Evolutionary conservation across 1,140 invertebrate genomes (phyloP).

Genomic region (Platyscapa corneri): DNA sequence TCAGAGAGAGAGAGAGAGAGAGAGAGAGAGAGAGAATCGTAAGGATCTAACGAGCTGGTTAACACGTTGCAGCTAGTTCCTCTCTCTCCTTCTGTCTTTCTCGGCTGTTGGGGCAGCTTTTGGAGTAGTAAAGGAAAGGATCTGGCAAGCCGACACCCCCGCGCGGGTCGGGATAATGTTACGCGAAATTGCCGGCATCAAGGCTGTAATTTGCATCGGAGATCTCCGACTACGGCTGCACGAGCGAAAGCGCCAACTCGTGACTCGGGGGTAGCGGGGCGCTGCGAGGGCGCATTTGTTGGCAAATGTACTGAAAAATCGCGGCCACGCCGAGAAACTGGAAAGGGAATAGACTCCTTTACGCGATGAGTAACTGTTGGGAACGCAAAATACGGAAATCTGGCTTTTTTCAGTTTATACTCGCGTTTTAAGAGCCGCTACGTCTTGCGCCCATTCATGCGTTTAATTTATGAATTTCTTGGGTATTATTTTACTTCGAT

Average conservation of each 20-base stretch:
- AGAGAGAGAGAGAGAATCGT: not conserved
- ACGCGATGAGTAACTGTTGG: constrained; percentile 22
- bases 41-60: constrained; percentile 52
- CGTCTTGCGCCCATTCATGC: not conserved
- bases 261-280: not conserved
- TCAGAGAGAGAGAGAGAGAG: not conserved
- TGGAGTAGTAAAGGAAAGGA: constrained; percentile 10
- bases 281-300: constrained; percentile 50
- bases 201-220: constrained; percentile 56
- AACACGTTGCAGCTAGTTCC: constrained; percentile 25
- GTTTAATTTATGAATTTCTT: constrained; percentile 4
- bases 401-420: constrained; percentile 18
- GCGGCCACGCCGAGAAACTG: constrained; percentile 35
- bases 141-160: not conserved
- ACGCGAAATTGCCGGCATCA: constrained; percentile 52
- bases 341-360: constrained; percentile 3
- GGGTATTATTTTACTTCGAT: not conserved
- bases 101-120: not conserved
- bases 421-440: constrained; percentile 5
- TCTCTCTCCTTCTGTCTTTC: not conserved
- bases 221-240: constrained; percentile 13
- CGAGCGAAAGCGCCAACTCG: not conserved
- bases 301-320: constrained; percentile 66
- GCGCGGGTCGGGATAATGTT: constrained; percentile 50
- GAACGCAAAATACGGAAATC: not conserved